Conservation (phyloP, 2,113 vertebrate species). For the Sinocyclocheilus grahami region DNA sequence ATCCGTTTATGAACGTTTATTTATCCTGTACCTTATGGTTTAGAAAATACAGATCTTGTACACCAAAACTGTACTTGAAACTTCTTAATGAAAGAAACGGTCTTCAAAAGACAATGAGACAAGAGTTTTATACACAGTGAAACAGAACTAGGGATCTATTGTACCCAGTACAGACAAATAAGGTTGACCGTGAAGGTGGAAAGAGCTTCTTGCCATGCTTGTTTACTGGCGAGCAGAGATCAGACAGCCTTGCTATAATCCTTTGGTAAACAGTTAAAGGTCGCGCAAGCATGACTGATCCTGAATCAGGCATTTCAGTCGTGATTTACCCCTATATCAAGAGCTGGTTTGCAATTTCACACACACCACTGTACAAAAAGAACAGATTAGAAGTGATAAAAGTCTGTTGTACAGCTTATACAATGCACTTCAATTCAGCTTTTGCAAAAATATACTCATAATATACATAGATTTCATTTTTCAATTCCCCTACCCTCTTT, state of each 20-base stretch:
- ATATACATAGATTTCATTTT: slow-evolving; percentile 57
- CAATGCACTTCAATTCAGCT: slow-evolving; percentile 45
- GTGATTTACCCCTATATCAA: neutral
- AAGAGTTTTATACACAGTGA: slow-evolving; percentile 22
- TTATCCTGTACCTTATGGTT: slow-evolving; percentile 27
- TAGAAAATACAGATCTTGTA: slow-evolving; percentile 43
- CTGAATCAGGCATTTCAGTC: neutral
- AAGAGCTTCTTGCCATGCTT: slow-evolving; percentile 29
- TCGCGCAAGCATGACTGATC: slow-evolving; percentile 1
- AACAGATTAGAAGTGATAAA: slow-evolving; percentile 43
- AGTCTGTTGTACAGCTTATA: slow-evolving; percentile 45
- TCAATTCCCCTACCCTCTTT: neutral
- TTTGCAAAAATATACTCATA: slow-evolving; percentile 61
- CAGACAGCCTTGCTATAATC: slow-evolving; percentile 5
- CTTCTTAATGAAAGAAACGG: slow-evolving; percentile 5
- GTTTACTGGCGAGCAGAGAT: slow-evolving; percentile 12
- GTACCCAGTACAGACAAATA: slow-evolving; percentile 53
- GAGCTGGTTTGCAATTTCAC: slow-evolving; percentile 38
- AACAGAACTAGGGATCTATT: slow-evolving; percentile 53
- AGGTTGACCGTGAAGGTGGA: slow-evolving; percentile 36
- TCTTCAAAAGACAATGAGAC: slow-evolving; percentile 15
- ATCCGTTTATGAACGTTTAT: slow-evolving; percentile 23
- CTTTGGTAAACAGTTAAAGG: slow-evolving; percentile 19
- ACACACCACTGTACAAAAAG: slow-evolving; percentile 31
- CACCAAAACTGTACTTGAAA: slow-evolving; percentile 40